Conservation (phyloP, 2,113 vertebrate species). For the Erinaceus europaeus region DNA sequence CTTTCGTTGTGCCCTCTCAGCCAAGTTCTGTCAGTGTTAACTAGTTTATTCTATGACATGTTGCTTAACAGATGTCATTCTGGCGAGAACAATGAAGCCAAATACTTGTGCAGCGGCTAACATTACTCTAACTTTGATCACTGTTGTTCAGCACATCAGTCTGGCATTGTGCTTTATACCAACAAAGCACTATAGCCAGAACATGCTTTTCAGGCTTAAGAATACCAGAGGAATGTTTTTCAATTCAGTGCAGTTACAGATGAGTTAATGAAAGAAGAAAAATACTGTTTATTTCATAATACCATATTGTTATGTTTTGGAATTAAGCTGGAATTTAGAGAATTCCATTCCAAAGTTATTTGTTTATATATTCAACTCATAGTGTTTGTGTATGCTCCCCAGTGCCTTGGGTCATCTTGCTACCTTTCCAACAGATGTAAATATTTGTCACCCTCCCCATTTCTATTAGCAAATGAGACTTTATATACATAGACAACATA, state of each 20-base stretch:
- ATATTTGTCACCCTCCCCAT: background rate
- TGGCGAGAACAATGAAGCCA: conserved; percentile 87
- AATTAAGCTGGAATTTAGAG: conserved; percentile 92
- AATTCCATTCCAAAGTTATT: conserved; percentile 84
- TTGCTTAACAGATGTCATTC: conserved; percentile 91
- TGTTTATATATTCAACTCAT: conserved; percentile 76
- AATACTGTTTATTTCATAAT: conserved; percentile 98
- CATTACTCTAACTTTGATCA: conserved; percentile 95
- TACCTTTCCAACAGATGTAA: conserved; percentile 29
- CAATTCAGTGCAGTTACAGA: conserved; percentile 90
- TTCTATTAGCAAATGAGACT: background rate
- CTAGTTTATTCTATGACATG: conserved; percentile 91
- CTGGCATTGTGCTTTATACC: conserved; percentile 97
- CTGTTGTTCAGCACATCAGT: conserved; percentile 92
- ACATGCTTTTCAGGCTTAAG: conserved; percentile 91
- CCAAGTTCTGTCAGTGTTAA: conserved; percentile 86
- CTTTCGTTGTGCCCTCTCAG: conserved; percentile 82
- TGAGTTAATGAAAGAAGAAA: conserved; percentile 93
- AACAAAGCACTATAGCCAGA: conserved; percentile 89
- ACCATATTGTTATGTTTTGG: conserved; percentile 88
- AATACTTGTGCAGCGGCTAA: conserved; percentile 89
- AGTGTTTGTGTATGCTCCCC: conserved; percentile 49
- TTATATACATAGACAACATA: background rate
- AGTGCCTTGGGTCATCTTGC: background rate
- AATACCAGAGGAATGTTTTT: conserved; percentile 94